A percentile compares a stretch with the other conserved stretches of the same genome.
These are phyloP conservation scores for Blera fallax DNA, from an alignment of 2,888 invertebrate species.

Conservation along the genomic window DNA sequence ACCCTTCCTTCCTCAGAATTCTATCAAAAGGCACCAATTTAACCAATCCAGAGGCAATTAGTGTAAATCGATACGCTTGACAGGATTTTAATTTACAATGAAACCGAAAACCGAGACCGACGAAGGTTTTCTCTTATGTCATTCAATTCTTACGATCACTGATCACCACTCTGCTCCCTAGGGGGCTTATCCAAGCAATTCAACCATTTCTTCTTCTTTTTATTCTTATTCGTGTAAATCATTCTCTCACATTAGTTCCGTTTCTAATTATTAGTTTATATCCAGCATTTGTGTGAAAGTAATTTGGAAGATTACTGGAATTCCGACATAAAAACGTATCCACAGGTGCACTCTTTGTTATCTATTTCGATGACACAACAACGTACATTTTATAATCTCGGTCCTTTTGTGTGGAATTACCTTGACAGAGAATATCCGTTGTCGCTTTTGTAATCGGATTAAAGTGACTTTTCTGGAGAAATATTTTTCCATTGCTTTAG, in stretches of 20 bases:
- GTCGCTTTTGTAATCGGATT: constrained; percentile 64
- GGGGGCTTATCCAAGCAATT: neutral
- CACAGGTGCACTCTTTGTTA: constrained; percentile 14
- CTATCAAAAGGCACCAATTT: constrained; percentile 1
- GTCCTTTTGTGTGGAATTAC: constrained; percentile 56
- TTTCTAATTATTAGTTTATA: constrained; percentile 25
- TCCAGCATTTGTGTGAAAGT: neutral
- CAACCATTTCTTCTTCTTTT: neutral
- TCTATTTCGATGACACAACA: constrained; percentile 47
- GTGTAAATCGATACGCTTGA: constrained; percentile 51
- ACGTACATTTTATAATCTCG: neutral
- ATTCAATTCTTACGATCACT: constrained; percentile 14
- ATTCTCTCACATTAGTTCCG: constrained; percentile 21
- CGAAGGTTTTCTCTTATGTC: neutral
- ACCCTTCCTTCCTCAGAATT: neutral
- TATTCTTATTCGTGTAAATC: neutral
- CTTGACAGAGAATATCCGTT: constrained; percentile 63
- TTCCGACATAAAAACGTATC: neutral
- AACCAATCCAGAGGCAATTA: constrained; percentile 28
- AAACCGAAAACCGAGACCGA: neutral
- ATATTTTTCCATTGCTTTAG: constrained; percentile 46
- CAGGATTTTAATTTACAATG: constrained; percentile 18
- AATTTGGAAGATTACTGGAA: neutral
- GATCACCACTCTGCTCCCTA: neutral
- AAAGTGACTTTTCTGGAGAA: constrained; percentile 42